phyloP scores from a whole-genome alignment of 2,888 invertebrate genomes.

The Calliphora vomitoria region DNA sequence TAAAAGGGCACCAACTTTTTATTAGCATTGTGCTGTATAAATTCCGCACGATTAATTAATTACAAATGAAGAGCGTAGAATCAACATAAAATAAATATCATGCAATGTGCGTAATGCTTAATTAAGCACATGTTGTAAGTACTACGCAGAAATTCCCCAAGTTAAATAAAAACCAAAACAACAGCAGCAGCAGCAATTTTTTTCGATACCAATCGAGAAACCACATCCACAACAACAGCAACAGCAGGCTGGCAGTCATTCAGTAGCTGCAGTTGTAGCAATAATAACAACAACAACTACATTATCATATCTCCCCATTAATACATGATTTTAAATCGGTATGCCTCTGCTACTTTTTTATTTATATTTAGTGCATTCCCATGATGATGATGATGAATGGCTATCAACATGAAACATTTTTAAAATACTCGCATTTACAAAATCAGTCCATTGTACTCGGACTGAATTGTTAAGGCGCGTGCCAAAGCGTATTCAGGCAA shows the following conservation, averaged over 20 bases:
- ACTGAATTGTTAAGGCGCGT: constrained; percentile 56
- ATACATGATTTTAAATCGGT: constrained; percentile 20
- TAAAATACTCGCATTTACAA: constrained; percentile 26
- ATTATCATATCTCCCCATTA: constrained; percentile 12
- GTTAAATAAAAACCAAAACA: constrained; percentile 11
- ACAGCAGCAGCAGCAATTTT: background rate
- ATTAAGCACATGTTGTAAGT: constrained; percentile 63
- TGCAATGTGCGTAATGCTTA: constrained; percentile 51
- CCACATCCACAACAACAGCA: background rate
- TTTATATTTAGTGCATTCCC: constrained; percentile 21
- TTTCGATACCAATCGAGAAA: background rate
- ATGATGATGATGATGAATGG: constrained; percentile 36
- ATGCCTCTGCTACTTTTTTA: background rate
- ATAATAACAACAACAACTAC: constrained; percentile 1
- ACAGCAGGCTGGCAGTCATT: background rate
- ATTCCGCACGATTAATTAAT: constrained; percentile 65
- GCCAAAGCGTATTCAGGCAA: constrained; percentile 46
- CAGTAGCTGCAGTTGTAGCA: constrained; percentile 14
- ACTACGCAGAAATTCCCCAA: constrained; percentile 13
- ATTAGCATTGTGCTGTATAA: constrained; percentile 40
- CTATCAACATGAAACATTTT: constrained; percentile 46
- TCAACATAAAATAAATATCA: constrained; percentile 36
- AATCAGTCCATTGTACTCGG: constrained; percentile 55
- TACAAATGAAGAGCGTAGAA: constrained; percentile 43
- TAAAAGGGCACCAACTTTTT: constrained; percentile 50